phyloP scores from a whole-genome alignment of 2,113 vertebrate genomes.

The Sinosuthora webbiana region DNA sequence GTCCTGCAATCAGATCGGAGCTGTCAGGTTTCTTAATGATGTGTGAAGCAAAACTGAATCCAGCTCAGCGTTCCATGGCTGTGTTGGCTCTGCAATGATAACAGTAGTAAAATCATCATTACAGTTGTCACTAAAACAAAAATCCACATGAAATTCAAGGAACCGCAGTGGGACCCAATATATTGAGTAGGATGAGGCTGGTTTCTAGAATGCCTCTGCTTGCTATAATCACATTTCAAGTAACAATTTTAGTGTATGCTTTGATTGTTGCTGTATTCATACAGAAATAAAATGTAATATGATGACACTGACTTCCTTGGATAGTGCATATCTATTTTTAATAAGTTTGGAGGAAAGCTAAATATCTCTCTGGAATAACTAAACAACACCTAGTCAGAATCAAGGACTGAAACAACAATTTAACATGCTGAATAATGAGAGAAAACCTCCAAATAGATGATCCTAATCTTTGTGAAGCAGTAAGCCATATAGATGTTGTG shows the following conservation, averaged over 20 bases:
- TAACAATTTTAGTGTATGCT: background rate
- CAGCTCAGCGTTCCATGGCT: background rate
- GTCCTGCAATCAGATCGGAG: background rate
- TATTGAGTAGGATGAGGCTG: background rate
- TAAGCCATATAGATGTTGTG: background rate
- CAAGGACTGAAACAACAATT: background rate
- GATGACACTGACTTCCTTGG: background rate
- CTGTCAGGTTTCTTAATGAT: slow-evolving; percentile 25
- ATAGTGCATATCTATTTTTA: background rate
- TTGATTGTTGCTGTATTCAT: background rate
- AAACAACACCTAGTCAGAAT: background rate
- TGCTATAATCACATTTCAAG: background rate
- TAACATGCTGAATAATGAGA: background rate
- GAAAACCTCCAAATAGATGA: background rate
- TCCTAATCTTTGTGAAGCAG: background rate
- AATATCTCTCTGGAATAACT: background rate
- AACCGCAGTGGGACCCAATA: background rate
- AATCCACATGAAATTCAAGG: background rate
- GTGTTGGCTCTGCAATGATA: background rate
- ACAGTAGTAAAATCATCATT: background rate
- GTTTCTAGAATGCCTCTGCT: background rate
- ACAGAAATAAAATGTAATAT: background rate
- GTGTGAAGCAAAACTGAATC: slow-evolving; percentile 22
- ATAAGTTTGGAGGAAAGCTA: background rate
- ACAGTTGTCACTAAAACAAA: background rate